Evolutionary conservation across 2,888 invertebrate genomes (phyloP).

Genomic region (Eristalis pertinax): DNA sequence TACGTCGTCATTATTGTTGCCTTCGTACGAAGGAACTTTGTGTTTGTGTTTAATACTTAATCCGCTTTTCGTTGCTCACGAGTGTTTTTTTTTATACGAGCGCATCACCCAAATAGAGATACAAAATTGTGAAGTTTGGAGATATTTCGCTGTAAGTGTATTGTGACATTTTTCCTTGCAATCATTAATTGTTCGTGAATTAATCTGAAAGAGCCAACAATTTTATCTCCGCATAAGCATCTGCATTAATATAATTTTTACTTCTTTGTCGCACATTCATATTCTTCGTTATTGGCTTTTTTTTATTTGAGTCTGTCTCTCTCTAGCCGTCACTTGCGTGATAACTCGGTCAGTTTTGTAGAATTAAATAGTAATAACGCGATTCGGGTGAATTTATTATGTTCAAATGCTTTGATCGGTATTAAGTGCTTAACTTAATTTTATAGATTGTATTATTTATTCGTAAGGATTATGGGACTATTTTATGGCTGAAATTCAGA

Average conservation of each 20-base stretch:
- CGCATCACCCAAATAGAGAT: constrained; percentile 34
- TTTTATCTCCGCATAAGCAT: constrained; percentile 71
- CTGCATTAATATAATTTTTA: constrained; percentile 63
- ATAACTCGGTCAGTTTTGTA: constrained; percentile 33
- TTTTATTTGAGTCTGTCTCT: constrained; percentile 18
- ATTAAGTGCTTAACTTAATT: neutral
- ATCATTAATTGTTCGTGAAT: constrained; percentile 15
- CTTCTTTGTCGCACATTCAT: constrained; percentile 39
- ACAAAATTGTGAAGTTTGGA: constrained; percentile 55
- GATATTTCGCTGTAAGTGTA: constrained; percentile 66
- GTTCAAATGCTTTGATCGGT: neutral
- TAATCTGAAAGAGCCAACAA: constrained; percentile 51
- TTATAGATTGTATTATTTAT: neutral
- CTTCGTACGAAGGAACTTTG: constrained; percentile 42
- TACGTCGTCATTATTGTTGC: constrained; percentile 13
- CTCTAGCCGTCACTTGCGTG: constrained; percentile 11
- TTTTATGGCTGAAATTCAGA: too few species aligned
- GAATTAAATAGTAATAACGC: constrained; percentile 41
- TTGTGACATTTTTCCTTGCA: constrained; percentile 43
- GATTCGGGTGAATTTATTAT: constrained; percentile 21
- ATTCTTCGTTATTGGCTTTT: neutral
- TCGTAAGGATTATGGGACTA: too few species aligned
- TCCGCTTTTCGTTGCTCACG: constrained; percentile 45
- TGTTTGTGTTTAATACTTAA: constrained; percentile 63
- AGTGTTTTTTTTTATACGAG: constrained; percentile 47